Evolutionary conservation across 2,888 invertebrate species (phyloP).

Genomic region (Macrostomum cliftonense): DNA sequence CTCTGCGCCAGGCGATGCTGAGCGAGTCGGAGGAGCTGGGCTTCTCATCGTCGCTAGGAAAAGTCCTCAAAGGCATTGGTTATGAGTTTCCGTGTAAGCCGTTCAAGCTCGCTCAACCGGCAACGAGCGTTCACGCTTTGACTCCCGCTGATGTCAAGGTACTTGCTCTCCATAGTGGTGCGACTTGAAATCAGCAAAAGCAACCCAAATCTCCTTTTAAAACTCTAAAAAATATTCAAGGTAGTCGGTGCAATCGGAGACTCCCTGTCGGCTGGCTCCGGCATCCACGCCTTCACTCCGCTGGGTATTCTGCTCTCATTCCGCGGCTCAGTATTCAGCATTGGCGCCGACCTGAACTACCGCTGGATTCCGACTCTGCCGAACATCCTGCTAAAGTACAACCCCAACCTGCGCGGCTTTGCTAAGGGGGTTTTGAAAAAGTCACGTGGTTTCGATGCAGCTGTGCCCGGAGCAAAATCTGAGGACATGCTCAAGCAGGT

Average conservation of each 20-base stretch:
- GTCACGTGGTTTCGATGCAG: constrained; percentile 21
- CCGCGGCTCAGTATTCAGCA: constrained; percentile 10
- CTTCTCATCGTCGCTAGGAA: too few relatives aligned
- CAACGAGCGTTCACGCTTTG: too few relatives aligned
- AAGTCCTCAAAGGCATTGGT: too few relatives aligned
- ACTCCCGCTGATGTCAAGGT: not conserved
- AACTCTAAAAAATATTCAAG: not conserved
- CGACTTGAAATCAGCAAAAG: too few relatives aligned
- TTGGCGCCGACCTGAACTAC: constrained; percentile 1
- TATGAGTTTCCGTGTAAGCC: too few relatives aligned
- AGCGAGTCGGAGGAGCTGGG: too few relatives aligned
- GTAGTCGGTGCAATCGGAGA: constrained; percentile 10
- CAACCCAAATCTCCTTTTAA: too few relatives aligned
- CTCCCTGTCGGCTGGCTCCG: constrained; percentile 16
- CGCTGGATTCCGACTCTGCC: constrained; percentile 2
- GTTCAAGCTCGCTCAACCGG: too few relatives aligned
- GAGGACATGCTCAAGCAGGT: constrained; percentile 4
- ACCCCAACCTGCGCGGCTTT: constrained; percentile 22
- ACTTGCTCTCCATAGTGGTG: too few relatives aligned
- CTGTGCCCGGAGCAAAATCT: constrained; percentile 20
- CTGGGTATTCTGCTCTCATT: constrained; percentile 13
- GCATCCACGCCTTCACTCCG: constrained; percentile 12
- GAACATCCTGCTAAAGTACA: constrained; percentile 24
- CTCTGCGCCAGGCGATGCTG: too few relatives aligned
- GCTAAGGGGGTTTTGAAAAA: constrained; percentile 18